Base-by-base conservation (phyloP, 2,797 vertebrate genomes). In the Meriones psammophilus region DNA sequence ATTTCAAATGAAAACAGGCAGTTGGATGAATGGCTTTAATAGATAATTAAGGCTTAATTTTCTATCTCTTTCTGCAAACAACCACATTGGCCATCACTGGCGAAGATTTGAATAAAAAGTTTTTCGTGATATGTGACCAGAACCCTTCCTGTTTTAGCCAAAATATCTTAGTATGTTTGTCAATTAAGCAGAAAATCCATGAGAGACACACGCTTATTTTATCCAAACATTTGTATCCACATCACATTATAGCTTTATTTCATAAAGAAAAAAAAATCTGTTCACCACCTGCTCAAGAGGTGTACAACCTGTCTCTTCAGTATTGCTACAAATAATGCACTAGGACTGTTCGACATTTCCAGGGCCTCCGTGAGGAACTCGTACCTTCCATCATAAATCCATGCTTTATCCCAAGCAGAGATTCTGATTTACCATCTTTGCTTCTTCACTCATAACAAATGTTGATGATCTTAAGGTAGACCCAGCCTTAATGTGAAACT, bases 151-250 rank as follows among this genome's bases (percentile, higher is more conserved):
- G 50, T 69, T 50, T 79, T 84, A 93, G 56, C 24, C 50, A 54
- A 93, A 96, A 76, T 90, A 94, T 84, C 84, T 76, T 28, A 76
- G 50, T 66, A 14, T 13, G 22, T 79, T 83, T 58, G 78, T 88
- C 66, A 77, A 33, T 73, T 79, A 74, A 80, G 42, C 83, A 71
- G 66, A 88, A 84, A 92, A 84, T 77, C 20, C 9, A 42, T 20
- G 78, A 83, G 28, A 84, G 77, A 80, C n/a, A 71, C n/a, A 92
- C 8, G 66, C 84, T 80, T 33, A n/a, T 92, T 95, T 91, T 76
- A 81, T 42, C 68, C 5, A 87, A 73, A 88, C 69, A 88, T 56
- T 91, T 95, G 84, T 64, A 86, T 60, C 62, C 33, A 62, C 10
- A 9, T 9, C 30, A 88, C 42, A 50, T 95, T 74, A 81, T 39